These are phyloP conservation scores for Pandemis heparana DNA, from an alignment of 2,888 invertebrate genomes.

Conservation along the genomic window DNA sequence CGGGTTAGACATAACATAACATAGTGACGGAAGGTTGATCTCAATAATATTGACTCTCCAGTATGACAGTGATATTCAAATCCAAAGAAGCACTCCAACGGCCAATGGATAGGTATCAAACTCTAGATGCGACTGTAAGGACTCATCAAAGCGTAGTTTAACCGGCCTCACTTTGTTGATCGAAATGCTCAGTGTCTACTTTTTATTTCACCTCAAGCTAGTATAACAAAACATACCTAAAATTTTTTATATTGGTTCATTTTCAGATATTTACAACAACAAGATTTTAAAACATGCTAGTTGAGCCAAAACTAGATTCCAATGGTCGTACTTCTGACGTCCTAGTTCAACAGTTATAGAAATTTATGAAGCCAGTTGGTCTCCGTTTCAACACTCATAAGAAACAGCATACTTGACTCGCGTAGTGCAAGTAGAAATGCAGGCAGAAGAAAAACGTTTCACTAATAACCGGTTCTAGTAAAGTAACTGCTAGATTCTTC, in stretches of 20 bases:
- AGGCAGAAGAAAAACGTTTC: neutral
- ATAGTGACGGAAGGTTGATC: neutral
- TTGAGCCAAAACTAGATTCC: neutral
- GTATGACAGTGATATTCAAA: neutral
- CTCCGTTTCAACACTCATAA: neutral
- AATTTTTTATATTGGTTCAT: no score
- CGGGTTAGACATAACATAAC: slow-evolving; percentile 1
- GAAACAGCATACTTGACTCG: neutral
- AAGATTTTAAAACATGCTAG: neutral
- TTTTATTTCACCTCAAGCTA: no score
- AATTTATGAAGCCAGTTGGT: slow-evolving; percentile 2
- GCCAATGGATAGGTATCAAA: neutral
- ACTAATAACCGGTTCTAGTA: neutral
- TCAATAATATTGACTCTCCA: neutral
- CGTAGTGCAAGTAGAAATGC: neutral
- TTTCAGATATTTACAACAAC: no score
- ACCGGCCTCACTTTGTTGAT: no score
- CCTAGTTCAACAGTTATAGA: neutral
- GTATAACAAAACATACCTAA: neutral
- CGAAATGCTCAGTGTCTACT: no score
- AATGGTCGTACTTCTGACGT: neutral
- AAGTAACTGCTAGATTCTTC: neutral
- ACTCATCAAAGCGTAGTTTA: no score
- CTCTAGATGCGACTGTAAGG: no score
- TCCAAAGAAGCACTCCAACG: neutral